Evolutionary conservation across 2,888 invertebrate species (phyloP).

Genomic region (Tuta absoluta): DNA sequence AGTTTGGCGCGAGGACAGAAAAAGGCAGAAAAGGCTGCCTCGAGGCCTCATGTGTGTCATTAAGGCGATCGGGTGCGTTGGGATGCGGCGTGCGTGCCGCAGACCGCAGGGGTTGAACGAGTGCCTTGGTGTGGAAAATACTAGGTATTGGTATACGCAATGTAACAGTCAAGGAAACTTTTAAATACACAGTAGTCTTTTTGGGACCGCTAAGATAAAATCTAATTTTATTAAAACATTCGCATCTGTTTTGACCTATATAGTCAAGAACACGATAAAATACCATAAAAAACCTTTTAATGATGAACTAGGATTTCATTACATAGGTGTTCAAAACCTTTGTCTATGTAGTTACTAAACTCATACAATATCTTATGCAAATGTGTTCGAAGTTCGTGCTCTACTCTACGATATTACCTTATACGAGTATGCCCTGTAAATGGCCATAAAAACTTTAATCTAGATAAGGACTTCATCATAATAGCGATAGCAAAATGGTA

Average conservation of each 20-base stretch:
- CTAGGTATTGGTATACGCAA: not conserved
- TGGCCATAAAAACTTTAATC: not conserved
- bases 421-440: not conserved
- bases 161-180: not conserved
- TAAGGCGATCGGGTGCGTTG: slow-evolving; percentile 58
- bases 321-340: too few species aligned
- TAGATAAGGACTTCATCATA: not conserved
- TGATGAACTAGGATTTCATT: too few species aligned
- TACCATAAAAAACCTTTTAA: too few species aligned
- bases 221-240: too few species aligned
- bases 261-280: too few species aligned
- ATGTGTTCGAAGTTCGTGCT: not conserved
- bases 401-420: not conserved
- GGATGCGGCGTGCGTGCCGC: slow-evolving; percentile 28
- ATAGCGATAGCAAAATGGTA: not conserved
- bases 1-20: slow-evolving; percentile 52
- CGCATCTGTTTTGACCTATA: too few species aligned
- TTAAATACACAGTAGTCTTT: not conserved
- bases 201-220: too few species aligned
- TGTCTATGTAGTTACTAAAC: not conserved
- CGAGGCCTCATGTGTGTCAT: slow-evolving; percentile 57
- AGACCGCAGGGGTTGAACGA: slow-evolving; percentile 14
- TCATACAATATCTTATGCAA: not conserved
- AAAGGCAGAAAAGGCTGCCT: slow-evolving; percentile 46
- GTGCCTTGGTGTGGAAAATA: not conserved